phyloP scores from a whole-genome alignment of 92 coral and sea anemone genomes.

The Phenganax subtilis region DNA sequence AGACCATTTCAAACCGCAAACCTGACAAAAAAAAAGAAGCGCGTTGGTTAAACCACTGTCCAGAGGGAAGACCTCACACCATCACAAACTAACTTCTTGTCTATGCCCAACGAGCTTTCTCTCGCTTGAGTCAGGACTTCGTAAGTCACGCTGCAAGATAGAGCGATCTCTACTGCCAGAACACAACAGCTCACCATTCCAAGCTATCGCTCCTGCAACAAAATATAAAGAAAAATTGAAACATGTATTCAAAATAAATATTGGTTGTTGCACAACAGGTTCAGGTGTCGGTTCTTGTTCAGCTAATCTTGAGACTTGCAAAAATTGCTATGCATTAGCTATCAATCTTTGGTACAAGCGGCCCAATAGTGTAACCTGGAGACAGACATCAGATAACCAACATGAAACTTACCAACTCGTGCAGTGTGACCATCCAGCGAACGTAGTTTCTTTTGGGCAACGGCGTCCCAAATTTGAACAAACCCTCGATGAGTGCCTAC shows the following conservation, averaged over 20 bases:
- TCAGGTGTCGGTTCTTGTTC: too few relatives aligned
- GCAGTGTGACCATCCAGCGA: conserved; percentile 95
- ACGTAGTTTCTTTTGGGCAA: conserved; percentile 78
- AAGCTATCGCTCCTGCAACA: conserved; percentile 81
- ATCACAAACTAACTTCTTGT: conserved; percentile 65
- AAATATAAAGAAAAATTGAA: not conserved
- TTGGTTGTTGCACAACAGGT: too few relatives aligned
- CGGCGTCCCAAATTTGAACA: conserved; percentile 99
- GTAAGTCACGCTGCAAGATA: conserved; percentile 85
- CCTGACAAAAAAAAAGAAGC: conserved; percentile 40
- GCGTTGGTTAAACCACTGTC: not conserved
- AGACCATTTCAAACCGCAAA: conserved; percentile 97
- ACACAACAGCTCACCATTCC: conserved; percentile 96
- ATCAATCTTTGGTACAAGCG: not conserved
- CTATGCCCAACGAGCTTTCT: conserved; percentile 91
- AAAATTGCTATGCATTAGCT: not conserved
- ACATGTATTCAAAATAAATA: not conserved
- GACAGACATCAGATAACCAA: not conserved
- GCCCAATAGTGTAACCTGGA: not conserved
- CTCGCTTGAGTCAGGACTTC: conserved; percentile 65
- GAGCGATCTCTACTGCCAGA: conserved; percentile 95
- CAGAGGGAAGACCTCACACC: too few relatives aligned
- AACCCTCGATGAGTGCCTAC: conserved; percentile 99
- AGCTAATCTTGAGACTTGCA: too few relatives aligned
- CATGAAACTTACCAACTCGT: conserved; percentile 73